Evolutionary conservation across 1,140 invertebrate genomes (phyloP).

Genomic region (Agraylea sexmaculata): DNA sequence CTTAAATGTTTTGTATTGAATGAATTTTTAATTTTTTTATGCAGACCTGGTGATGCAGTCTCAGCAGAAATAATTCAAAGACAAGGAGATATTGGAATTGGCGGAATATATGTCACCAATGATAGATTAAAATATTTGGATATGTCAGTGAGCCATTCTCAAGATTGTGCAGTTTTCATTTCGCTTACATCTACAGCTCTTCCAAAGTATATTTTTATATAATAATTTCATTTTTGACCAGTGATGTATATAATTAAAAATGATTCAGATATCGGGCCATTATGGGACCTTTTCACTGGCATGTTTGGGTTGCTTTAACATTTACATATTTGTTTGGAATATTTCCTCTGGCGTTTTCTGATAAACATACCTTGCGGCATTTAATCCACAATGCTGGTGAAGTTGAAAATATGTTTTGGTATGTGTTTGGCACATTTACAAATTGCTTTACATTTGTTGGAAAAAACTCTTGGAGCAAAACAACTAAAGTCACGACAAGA

Average conservation of each 20-base stretch:
- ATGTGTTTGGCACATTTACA: slow-evolving; percentile 70
- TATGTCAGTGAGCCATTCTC: slow-evolving; percentile 46
- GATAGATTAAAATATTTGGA: slow-evolving; percentile 42
- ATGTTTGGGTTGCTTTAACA: slow-evolving; percentile 59
- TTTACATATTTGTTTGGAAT: slow-evolving; percentile 57
- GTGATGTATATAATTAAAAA: slow-evolving; percentile 4
- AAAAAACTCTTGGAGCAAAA: slow-evolving; percentile 53
- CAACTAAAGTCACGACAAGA: slow-evolving; percentile 53
- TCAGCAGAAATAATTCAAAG: slow-evolving; percentile 34
- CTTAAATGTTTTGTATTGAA: background rate
- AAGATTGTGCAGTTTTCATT: slow-evolving; percentile 63
- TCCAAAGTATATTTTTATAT: slow-evolving; percentile 44
- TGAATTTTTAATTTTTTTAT: slow-evolving; percentile 11
- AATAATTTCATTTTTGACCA: slow-evolving; percentile 3
- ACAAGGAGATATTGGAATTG: slow-evolving; percentile 48
- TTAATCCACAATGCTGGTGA: slow-evolving; percentile 52
- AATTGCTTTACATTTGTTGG: slow-evolving; percentile 62
- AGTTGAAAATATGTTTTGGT: slow-evolving; percentile 67
- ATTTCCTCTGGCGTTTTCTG: slow-evolving; percentile 56
- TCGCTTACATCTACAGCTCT: slow-evolving; percentile 60
- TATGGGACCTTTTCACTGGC: slow-evolving; percentile 65
- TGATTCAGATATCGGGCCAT: slow-evolving; percentile 60
- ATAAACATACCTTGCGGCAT: slow-evolving; percentile 49
- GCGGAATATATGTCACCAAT: slow-evolving; percentile 52
- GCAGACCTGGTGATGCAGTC: slow-evolving; percentile 45